phyloP scores from a whole-genome alignment of 2,888 invertebrate species.

The Zootermopsis nevadensis region DNA sequence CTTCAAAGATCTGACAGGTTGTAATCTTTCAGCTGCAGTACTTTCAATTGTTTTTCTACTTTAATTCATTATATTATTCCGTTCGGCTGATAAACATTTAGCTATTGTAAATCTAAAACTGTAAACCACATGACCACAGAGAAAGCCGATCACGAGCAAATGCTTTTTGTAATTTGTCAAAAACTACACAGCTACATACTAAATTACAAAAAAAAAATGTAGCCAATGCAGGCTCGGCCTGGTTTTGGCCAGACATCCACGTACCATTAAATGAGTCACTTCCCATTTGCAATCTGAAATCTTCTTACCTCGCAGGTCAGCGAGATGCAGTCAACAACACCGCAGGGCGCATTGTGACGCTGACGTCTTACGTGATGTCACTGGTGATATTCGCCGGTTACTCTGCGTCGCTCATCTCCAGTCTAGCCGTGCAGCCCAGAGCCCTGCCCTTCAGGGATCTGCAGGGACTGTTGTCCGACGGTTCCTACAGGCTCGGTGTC shows the following conservation, averaged over 20 bases:
- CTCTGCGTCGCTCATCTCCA: slow-evolving; percentile 23
- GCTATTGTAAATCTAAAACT: no score
- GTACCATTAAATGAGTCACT: background rate
- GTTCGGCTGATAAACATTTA: no score
- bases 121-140: no score
- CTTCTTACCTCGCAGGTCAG: background rate
- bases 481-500: background rate
- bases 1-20: no score
- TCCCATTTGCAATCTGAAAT: background rate
- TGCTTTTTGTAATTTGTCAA: background rate
- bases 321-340: background rate
- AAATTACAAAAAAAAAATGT: background rate
- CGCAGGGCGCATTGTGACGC: background rate
- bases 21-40: no score
- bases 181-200: background rate
- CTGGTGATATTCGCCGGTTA: slow-evolving; percentile 13
- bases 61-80: no score
- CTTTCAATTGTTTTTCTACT: no score
- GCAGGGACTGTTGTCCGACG: background rate
- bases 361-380: slow-evolving; percentile 12
- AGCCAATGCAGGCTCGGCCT: background rate
- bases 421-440: background rate
- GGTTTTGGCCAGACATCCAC: background rate
- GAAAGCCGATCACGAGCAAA: background rate
- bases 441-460: background rate